Conservation (phyloP, 2,797 vertebrate genomes). For the Lepus oiostolus region DNA sequence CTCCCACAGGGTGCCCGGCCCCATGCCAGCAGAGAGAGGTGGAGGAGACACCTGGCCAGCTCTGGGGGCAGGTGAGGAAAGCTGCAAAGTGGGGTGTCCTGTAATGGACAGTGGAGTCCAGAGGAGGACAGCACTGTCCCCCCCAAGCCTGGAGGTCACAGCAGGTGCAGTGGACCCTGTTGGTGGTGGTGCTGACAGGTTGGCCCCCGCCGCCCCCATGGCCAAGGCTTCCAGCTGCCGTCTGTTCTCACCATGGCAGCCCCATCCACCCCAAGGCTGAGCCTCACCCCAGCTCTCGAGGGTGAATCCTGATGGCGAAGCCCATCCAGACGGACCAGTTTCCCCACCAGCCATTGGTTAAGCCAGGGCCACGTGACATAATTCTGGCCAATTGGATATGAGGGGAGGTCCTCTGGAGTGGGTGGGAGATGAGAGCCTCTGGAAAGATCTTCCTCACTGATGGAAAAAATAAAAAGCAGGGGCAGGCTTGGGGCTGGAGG, state of each 20-base stretch:
- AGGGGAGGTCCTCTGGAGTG: neutral
- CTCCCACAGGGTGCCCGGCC: neutral
- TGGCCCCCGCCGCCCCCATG: too few relatives aligned
- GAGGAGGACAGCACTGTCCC: too few relatives aligned
- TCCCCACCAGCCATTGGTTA: neutral
- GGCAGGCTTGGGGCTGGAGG: too few relatives aligned
- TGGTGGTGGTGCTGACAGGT: neutral
- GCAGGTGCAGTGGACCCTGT: neutral
- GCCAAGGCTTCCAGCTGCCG: neutral
- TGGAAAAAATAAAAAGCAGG: neutral
- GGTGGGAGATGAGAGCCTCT: fast-evolving
- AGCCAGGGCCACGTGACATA: neutral
- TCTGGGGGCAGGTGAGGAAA: neutral
- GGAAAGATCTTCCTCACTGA: neutral
- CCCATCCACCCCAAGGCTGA: neutral
- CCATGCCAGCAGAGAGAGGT: too few relatives aligned
- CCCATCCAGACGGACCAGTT: neutral
- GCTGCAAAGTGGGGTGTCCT: neutral
- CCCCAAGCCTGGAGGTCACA: neutral
- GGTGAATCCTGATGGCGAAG: neutral
- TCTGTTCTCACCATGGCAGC: neutral
- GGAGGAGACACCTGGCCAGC: neutral
- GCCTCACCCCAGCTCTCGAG: neutral
- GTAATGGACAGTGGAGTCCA: fast-evolving
- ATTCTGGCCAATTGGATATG: neutral